These are phyloP conservation scores for Frankliniella intonsa DNA, from an alignment of 2,888 invertebrate species.

Conservation along the genomic window DNA sequence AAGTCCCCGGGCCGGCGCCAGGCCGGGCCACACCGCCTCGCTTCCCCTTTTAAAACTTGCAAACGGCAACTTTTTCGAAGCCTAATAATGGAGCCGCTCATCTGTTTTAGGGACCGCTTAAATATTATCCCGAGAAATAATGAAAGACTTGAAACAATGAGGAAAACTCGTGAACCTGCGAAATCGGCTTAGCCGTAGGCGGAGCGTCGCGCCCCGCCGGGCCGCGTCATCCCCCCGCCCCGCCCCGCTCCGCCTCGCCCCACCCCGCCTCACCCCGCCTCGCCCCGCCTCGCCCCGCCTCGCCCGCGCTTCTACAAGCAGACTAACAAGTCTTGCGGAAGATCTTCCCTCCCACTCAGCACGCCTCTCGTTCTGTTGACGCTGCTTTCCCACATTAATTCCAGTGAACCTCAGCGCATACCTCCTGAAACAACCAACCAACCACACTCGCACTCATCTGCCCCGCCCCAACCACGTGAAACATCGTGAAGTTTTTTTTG, in stretches of 20 bases:
- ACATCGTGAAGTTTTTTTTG: too few species aligned
- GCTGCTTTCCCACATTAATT: too few species aligned
- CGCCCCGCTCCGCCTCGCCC: background rate
- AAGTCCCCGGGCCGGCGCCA: background rate
- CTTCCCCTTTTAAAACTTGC: constrained; percentile 13
- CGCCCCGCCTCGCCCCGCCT: background rate
- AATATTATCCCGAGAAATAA: constrained; percentile 25
- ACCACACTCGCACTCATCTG: too few species aligned
- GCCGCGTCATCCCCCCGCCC: too few species aligned
- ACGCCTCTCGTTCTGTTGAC: too few species aligned
- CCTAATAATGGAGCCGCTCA: constrained; percentile 18
- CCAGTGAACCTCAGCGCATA: too few species aligned
- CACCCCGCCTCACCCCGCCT: background rate
- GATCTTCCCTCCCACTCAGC: too few species aligned
- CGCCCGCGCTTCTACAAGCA: background rate
- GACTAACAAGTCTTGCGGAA: background rate
- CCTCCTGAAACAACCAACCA: too few species aligned
- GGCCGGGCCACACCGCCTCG: background rate
- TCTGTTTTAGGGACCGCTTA: constrained; percentile 1
- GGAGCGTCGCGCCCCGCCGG: background rate
- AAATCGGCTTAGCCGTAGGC: constrained; percentile 5
- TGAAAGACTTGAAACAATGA: constrained; percentile 27
- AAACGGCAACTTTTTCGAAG: constrained; percentile 2
- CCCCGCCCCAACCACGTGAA: too few species aligned
- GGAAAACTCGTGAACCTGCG: background rate